Base-by-base conservation (phyloP, 2,888 invertebrate genomes). In the Brachycybe producta region DNA sequence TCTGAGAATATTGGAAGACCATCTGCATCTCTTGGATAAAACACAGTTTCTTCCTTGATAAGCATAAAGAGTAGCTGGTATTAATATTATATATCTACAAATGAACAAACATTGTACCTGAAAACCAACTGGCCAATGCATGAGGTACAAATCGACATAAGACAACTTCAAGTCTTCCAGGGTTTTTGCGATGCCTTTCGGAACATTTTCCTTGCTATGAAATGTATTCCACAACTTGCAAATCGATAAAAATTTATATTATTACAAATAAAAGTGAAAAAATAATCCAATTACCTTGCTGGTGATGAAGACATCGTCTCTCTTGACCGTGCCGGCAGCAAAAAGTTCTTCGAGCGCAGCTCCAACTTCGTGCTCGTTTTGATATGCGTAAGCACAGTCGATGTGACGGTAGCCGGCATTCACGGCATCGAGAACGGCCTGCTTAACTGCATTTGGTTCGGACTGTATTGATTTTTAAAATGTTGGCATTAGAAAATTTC, bases 61-160 rank as follows among this genome's bases (percentile, higher is more conserved):
- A 8, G 19, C 8, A 17, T 8, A n/a, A 32, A 32, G 32, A 32
- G 32, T 32, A 11, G 32, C n/a, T 11, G 11, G 11, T 32, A 11
- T 11, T 32, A 32, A 32, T 32, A 32, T 32, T 32, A 17, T 38
- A 38, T 38, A 17, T 38, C 19, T 38, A 32, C 32, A 11, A 11
- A 11, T 32, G 32, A 11, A n/a, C 8, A 30, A 11, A 11, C 8
- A 38, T 38, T 21, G 75, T 68, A 58, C 58, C 34, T 56, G 56
- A 49, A 84, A 73, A 1, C 74, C 75, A 58, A 86, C 79, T 0
- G 90, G 87, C 1, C 74, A 72, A 62, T 91, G 90, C 54, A 88
- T 69, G 34, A 90, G 70, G 67, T 84, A 88, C 52, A 90, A 66
- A 67, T 91, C 90, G 30, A 91, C 64, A 64, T 87, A 90, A 44